Percentiles rank a stretch among this genome's conserved stretches.
phyloP scores from a whole-genome alignment of 1,140 invertebrate species.

The Heterodera carotae region DNA sequence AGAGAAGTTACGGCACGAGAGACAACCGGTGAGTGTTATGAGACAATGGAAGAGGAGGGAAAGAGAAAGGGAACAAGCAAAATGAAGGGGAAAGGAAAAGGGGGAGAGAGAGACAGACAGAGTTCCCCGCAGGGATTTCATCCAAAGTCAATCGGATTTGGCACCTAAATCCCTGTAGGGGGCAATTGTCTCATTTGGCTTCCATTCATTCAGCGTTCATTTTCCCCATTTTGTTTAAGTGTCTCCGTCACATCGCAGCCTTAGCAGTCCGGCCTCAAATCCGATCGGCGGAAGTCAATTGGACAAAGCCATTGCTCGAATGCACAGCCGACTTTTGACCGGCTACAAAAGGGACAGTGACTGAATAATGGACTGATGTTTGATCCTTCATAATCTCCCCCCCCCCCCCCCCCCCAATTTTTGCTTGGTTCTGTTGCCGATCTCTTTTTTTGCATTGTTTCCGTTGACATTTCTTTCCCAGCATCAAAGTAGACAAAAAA shows the following conservation, averaged over 20 bases:
- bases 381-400: too few species aligned
- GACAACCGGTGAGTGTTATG: not conserved
- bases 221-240: not conserved
- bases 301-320: slow-evolving; percentile 38
- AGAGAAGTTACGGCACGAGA: not conserved
- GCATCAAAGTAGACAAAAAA: too few species aligned
- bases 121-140: too few species aligned
- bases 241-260: not conserved
- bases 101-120: not conserved
- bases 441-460: too few species aligned
- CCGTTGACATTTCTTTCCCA: too few species aligned
- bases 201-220: not conserved
- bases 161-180: too few species aligned
- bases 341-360: not conserved
- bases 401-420: too few species aligned
- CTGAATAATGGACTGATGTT: too few species aligned
- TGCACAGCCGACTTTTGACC: slow-evolving; percentile 28
- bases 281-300: slow-evolving; percentile 27
- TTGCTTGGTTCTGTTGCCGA: too few species aligned
- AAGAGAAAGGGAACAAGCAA: slow-evolving; percentile 4
- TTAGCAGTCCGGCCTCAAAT: not conserved
- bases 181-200: too few species aligned
- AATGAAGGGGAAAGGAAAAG: slow-evolving; percentile 1
- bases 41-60: slow-evolving; percentile 15
- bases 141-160: too few species aligned